Evolutionary conservation across 2,888 invertebrate species (phyloP), one percentile per base, ranked within the genome.

Genomic region (Eupithecia vulgata): DNA sequence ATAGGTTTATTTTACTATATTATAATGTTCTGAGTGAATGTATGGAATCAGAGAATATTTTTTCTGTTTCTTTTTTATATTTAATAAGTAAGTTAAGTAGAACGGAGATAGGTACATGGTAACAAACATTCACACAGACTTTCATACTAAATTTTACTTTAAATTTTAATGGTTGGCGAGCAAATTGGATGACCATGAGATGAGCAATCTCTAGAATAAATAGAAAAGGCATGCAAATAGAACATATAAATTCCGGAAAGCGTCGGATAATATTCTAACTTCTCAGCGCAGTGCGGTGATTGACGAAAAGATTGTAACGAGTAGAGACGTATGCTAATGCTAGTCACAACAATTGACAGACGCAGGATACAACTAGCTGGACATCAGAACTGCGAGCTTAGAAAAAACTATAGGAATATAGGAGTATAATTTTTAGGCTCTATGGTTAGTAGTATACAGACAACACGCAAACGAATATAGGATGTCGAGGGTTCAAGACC

Each of bases 311-410:
- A 75, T 75, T 75, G 75, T 73, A 66, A 72, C 72, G 65, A 75
- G 72, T 64, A 68, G 17, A 72, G 78, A 79, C 78, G 76, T 79
- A 79, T 79, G 79, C 71, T 76, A 79, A 79, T 79, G 40, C 68
- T 72, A 72, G 76, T 72, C 70, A 52, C 45, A 62, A 67, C 45
- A 70, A 67, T 71, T 78, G 76, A 72, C 74, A 37, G 73, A 59
- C 48, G 65, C 76, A 75, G 78, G 78, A 76, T 78, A 70, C 64
- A 35, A 34, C 61, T 30, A 34, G 34, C 34, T 10, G 21, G 35
- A 37, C 34, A 37, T 64, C 62, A 64, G n/a, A 64, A 35, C 5
- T 10, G 34, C 13, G 62, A 64, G 62, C 62, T 35, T 68, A 69
- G n/a, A 42, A 8, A 65, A n/a, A n/a, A n/a, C n/a, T n/a, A n/a